phyloP scores from a whole-genome alignment of 1,140 invertebrate genomes.

The Stegodyphus mimosarum region DNA sequence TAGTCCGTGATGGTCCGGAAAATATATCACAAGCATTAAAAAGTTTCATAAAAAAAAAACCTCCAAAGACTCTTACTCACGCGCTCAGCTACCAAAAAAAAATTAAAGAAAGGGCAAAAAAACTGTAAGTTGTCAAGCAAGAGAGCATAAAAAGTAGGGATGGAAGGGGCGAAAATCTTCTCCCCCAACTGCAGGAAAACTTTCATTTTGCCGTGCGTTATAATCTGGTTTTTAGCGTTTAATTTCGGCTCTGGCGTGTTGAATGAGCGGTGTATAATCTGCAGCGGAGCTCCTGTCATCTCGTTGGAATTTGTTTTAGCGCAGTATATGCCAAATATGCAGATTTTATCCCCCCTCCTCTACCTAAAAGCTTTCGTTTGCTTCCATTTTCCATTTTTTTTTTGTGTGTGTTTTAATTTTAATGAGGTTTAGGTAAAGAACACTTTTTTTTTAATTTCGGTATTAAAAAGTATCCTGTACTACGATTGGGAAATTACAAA shows the following conservation, averaged over 20 bases:
- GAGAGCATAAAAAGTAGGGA: conserved; percentile 3
- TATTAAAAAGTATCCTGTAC: not conserved
- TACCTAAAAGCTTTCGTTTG: not conserved
- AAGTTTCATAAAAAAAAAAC: conserved; percentile 10
- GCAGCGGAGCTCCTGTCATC: conserved; percentile 30
- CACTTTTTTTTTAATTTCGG: not conserved
- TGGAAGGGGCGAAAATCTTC: not conserved
- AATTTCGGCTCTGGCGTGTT: conserved; percentile 39
- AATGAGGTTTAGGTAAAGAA: conserved; percentile 44
- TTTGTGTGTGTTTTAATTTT: conserved; percentile 32
- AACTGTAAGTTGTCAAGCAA: conserved; percentile 31
- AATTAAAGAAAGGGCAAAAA: not conserved
- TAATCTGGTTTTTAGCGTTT: conserved; percentile 59
- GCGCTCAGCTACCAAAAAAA: not conserved
- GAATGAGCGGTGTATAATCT: conserved; percentile 38
- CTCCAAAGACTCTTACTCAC: not conserved
- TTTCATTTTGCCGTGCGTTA: conserved; percentile 26
- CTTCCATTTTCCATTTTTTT: not conserved
- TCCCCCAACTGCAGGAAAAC: conserved; percentile 19
- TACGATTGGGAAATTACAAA: conserved; percentile 34
- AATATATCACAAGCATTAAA: conserved; percentile 45
- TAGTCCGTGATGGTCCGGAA: conserved; percentile 45
- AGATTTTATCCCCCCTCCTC: conserved; percentile 18
- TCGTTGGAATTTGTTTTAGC: conserved; percentile 49
- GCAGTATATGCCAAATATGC: conserved; percentile 51